phyloP scores from a whole-genome alignment of 2,888 invertebrate species.

The Caenorhabditis afra region DNA sequence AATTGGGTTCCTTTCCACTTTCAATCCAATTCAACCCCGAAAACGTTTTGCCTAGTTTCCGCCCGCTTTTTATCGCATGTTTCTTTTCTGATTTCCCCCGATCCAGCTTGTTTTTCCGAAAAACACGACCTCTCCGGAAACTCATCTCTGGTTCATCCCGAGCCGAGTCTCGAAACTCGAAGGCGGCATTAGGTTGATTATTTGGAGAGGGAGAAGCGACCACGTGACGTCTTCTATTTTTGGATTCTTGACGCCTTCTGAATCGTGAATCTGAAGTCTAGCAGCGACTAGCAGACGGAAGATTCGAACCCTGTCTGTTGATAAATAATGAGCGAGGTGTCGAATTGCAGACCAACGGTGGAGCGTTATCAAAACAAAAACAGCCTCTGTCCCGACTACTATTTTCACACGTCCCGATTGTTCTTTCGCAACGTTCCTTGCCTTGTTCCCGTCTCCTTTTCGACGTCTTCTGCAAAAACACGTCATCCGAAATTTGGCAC shows the following conservation, averaged over 20 bases:
- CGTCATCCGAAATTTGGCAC: slow-evolving; percentile 18
- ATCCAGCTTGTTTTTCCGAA: not conserved
- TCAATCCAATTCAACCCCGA: slow-evolving; percentile 35
- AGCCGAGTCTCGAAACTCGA: slow-evolving; percentile 15
- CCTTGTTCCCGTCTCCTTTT: slow-evolving; percentile 6
- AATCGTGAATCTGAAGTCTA: no score
- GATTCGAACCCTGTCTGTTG: not conserved
- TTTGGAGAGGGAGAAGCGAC: slow-evolving; percentile 21
- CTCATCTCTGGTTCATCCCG: slow-evolving; percentile 39
- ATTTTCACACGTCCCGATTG: not conserved
- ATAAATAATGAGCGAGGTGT: slow-evolving; percentile 31
- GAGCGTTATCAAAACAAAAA: slow-evolving; percentile 48
- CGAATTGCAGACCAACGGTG: slow-evolving; percentile 21
- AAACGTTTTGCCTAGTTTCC: slow-evolving; percentile 13
- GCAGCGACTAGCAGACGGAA: not conserved
- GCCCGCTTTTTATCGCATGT: not conserved
- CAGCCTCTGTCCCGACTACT: slow-evolving; percentile 16
- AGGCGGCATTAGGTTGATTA: slow-evolving; percentile 43
- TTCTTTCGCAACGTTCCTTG: not conserved
- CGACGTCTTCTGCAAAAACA: slow-evolving; percentile 9
- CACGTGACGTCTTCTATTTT: slow-evolving; percentile 41
- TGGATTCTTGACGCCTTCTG: slow-evolving; percentile 22
- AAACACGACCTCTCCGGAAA: slow-evolving; percentile 1
- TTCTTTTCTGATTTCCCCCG: slow-evolving; percentile 6
- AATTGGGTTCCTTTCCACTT: slow-evolving; percentile 47